Conservation (phyloP, 2,113 vertebrate species). For the Crotophaga sulcirostris region DNA sequence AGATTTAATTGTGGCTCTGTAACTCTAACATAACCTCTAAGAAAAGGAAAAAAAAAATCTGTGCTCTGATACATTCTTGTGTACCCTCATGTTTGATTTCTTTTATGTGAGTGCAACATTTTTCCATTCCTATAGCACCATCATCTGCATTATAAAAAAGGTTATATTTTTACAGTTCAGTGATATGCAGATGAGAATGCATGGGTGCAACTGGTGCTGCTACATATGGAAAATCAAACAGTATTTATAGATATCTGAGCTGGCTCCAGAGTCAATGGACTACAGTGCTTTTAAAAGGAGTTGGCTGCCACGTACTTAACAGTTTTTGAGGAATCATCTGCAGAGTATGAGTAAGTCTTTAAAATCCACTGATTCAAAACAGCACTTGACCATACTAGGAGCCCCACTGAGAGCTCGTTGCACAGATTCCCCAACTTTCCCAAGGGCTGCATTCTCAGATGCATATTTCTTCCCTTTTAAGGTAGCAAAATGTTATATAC, state of each 20-base stretch:
- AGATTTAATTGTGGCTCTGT: background rate
- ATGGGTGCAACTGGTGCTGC: background rate
- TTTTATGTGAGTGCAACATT: background rate
- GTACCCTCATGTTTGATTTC: background rate
- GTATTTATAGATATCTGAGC: background rate
- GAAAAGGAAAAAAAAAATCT: background rate
- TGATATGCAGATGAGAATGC: background rate
- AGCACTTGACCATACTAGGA: background rate
- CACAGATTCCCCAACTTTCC: background rate
- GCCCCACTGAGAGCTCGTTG: background rate
- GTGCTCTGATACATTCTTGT: background rate
- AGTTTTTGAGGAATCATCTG: background rate
- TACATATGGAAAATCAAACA: background rate
- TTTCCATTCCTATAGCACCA: background rate
- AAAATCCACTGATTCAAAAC: background rate
- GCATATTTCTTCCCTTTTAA: background rate
- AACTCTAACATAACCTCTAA: background rate
- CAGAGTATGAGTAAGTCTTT: background rate
- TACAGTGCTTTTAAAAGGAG: background rate
- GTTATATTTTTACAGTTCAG: background rate
- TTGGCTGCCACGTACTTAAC: background rate
- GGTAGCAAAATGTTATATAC: background rate
- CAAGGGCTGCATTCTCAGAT: background rate
- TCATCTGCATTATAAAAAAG: background rate
- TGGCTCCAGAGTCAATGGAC: background rate